Evolutionary conservation across 2,113 vertebrate genomes (phyloP), one percentile per base, ranked within the genome.

Genomic region (Catharus minimus): DNA sequence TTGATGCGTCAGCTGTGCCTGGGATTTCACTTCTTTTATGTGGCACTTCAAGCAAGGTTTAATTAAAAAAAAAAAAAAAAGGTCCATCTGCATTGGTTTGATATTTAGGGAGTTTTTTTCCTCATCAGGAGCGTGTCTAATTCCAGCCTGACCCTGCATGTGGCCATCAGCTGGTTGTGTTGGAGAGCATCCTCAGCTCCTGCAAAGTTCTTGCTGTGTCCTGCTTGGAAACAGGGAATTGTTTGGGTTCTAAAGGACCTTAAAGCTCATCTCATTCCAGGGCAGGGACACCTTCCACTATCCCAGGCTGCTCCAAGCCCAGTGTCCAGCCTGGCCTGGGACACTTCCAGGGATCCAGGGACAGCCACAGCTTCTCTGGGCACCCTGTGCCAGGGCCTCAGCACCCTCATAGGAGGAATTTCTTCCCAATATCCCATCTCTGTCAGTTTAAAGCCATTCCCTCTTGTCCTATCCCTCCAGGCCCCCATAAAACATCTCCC

Each of bases 1-100:
- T 69, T 21, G 5, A 23, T 78, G 87, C 4, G 13, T 93, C 84
- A 65, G 49, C 89, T 27, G 3, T 60, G 69, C 32, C 69, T 82
- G 62, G 36, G 89, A 49, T 84, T 89, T 79, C 44, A 13, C 38
- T 89, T n/a, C 86, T 90, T 94, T 92, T 47, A 61, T 95, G 80
- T 93, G 58, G 53, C 71, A 77, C 79, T 90, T 93, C 64, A 85
- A 92, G 55, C 41, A 32, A 69, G 38, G 73, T 93, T 94, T 91
- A 91, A 91, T 90, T 88, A 36, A 61, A 57, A 50, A n/a, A 46
- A 13, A 36, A 30, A 19, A 39, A 39, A 39, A 39, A 9, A 24
- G 15, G 43, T 64, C 77, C 22, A 3, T 84, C 73, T 95, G 86
- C 77, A n/a, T 72, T 38, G 46, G 66, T 86, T 71, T 93, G 89